Conservation (phyloP, 1,140 invertebrate genomes). For the Watersipora subatra region DNA sequence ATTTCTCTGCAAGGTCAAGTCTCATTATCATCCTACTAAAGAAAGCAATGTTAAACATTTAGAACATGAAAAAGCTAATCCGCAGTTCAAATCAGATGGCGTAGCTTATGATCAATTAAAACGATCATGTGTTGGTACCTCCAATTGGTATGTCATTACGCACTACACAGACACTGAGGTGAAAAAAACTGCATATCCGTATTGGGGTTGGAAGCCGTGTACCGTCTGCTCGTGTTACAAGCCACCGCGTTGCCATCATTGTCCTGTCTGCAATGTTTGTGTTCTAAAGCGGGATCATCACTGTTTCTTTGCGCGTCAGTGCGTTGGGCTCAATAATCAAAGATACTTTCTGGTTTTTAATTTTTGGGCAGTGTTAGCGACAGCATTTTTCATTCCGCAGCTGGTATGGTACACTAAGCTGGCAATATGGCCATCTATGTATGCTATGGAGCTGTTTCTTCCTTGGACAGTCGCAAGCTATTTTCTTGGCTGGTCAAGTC, state of each 20-base stretch:
- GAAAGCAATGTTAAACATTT: background rate
- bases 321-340: constrained; percentile 72
- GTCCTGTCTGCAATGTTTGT: constrained; percentile 58
- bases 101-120: background rate
- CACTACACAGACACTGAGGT: background rate
- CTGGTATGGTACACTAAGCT: background rate
- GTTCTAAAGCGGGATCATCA: constrained; percentile 81
- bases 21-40: background rate
- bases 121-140: background rate
- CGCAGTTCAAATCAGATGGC: background rate
- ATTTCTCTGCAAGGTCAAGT: background rate
- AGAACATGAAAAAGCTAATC: background rate
- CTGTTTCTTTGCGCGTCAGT: constrained; percentile 71
- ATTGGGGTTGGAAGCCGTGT: background rate
- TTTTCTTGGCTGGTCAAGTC: background rate
- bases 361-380: constrained; percentile 40
- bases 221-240: background rate
- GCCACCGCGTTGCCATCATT: constrained; percentile 61
- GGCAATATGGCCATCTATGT: background rate
- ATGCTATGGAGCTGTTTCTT: background rate
- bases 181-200: background rate
- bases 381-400: background rate
- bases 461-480: background rate
- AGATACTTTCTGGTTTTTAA: constrained; percentile 73
- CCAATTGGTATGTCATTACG: background rate